Evolutionary conservation across 2,888 invertebrate genomes (phyloP).

Genomic region (Allophyes oxyacanthae): DNA sequence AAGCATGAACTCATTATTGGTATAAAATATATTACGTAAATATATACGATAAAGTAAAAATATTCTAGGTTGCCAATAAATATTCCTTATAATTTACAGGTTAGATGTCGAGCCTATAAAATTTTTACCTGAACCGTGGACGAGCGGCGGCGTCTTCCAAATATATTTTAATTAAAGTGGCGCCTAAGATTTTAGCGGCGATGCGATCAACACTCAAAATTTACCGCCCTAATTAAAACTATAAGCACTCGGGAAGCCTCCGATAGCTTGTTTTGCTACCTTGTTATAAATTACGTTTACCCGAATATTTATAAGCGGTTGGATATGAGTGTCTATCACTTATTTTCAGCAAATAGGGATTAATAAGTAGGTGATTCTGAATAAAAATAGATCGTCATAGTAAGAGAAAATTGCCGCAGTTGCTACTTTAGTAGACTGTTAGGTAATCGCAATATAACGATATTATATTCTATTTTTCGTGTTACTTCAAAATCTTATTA

Average conservation of each 20-base stretch:
- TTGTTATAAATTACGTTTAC: conserved; percentile 33
- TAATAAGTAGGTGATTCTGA: no score
- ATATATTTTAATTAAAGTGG: conserved; percentile 58
- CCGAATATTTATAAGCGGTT: conserved; percentile 10
- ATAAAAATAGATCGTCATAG: no score
- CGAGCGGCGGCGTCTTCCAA: conserved; percentile 30
- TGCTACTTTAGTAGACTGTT: no score
- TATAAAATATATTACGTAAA: conserved; percentile 4
- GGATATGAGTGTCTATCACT: no score
- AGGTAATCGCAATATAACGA: no score
- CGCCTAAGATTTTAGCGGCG: conserved; percentile 54
- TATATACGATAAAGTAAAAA: conserved; percentile 15
- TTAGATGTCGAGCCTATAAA: conserved; percentile 12
- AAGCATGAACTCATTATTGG: no score
- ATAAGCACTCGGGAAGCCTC: conserved; percentile 43
- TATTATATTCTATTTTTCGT: no score
- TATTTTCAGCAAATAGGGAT: no score
- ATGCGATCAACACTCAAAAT: conserved; percentile 57
- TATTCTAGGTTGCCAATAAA: neutral
- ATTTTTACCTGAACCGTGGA: conserved; percentile 12
- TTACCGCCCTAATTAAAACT: conserved; percentile 62
- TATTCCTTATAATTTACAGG: conserved; percentile 12
- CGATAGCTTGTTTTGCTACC: conserved; percentile 36
- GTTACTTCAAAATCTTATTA: no score
- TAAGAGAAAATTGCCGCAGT: no score